These are phyloP conservation scores for Thamnophis sirtalis DNA, from an alignment of 2,113 vertebrate genomes.

Conservation along the genomic window DNA sequence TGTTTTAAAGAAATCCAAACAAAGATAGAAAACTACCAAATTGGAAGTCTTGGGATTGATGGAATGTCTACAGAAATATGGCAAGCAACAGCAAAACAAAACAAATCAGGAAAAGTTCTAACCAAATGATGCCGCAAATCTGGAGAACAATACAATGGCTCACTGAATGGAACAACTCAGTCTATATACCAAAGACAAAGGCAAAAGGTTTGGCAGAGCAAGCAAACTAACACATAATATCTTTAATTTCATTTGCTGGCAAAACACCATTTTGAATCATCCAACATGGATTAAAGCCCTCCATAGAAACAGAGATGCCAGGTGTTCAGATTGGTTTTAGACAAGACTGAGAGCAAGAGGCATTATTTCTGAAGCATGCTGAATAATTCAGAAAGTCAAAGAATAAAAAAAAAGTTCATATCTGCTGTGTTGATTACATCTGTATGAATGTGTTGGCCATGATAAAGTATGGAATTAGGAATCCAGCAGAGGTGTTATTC, in stretches of 20 bases:
- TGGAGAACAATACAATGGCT: neutral
- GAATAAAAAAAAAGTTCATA: neutral
- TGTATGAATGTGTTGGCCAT: neutral
- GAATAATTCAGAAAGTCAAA: neutral
- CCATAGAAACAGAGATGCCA: neutral
- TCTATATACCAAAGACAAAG: neutral
- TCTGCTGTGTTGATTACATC: neutral
- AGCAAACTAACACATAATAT: neutral
- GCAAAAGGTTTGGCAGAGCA: neutral
- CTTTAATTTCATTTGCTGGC: neutral
- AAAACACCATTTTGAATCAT: neutral
- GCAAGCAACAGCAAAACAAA: neutral
- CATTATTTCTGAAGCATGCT: neutral
- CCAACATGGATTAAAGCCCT: neutral
- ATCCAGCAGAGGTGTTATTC: neutral
- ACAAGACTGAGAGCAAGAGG: neutral
- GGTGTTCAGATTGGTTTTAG: neutral
- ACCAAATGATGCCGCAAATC: neutral
- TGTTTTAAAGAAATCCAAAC: neutral
- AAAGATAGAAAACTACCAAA: neutral
- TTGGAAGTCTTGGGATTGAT: neutral
- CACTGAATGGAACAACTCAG: neutral
- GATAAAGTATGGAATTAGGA: neutral
- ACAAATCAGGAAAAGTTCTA: neutral
- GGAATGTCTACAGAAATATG: neutral